phyloP scores from a whole-genome alignment of 2,888 invertebrate genomes.

The Cynaeus angustus region DNA sequence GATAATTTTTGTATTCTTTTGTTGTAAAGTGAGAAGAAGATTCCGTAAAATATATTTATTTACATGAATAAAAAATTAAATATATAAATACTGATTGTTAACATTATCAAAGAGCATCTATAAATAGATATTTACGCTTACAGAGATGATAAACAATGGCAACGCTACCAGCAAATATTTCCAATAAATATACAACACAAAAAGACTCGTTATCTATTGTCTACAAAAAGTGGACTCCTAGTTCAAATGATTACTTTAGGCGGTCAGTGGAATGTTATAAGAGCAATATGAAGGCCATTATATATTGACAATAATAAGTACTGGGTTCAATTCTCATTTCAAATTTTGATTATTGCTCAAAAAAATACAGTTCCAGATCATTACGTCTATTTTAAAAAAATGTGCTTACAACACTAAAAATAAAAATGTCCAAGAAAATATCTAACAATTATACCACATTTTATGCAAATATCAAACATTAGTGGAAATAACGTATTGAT shows the following conservation, averaged over 20 bases:
- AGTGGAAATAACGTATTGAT: background rate
- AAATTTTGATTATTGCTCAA: conserved; percentile 10
- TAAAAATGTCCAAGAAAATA: background rate
- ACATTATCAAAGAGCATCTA: conserved; percentile 19
- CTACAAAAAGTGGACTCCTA: conserved; percentile 1
- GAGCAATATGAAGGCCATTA: conserved; percentile 7
- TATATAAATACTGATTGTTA: conserved; percentile 22
- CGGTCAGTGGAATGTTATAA: conserved; percentile 5
- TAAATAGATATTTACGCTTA: conserved; percentile 11
- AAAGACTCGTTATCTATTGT: conserved; percentile 9
- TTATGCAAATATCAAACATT: conserved; percentile 9
- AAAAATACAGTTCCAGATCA: conserved; percentile 2
- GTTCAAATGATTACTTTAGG: background rate
- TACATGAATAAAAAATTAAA: conserved; percentile 36
- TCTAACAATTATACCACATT: conserved; percentile 1
- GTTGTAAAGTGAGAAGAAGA: background rate
- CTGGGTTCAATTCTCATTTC: background rate
- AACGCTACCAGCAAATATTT: conserved; percentile 8
- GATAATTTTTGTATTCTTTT: background rate
- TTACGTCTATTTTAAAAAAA: conserved; percentile 17
- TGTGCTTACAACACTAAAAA: conserved; percentile 22
- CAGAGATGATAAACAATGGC: conserved; percentile 13
- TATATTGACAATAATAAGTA: conserved; percentile 3
- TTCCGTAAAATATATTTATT: conserved; percentile 32
- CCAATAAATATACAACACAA: conserved; percentile 4